A percentile compares a stretch with the other conserved stretches of the same genome.
Evolutionary conservation across 2,797 vertebrate species (phyloP).

Genomic region (Anguilla pacifica): DNA sequence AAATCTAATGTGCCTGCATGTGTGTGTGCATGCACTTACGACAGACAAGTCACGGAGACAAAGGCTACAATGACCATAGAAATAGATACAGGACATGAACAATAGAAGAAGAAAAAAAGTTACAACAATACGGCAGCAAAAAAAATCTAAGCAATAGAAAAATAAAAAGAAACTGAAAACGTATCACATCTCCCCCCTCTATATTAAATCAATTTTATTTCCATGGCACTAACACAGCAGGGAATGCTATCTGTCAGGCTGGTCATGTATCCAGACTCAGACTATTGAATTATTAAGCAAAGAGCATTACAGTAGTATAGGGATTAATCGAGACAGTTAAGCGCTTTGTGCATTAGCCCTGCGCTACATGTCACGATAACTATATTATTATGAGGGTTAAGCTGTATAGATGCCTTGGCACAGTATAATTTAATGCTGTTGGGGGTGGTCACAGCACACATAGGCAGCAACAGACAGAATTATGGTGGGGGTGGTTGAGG

Average conservation of each 20-base stretch:
- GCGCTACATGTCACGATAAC: background rate
- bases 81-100: background rate
- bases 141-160: too few relatives aligned
- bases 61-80: background rate
- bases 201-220: background rate
- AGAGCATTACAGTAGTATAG: background rate
- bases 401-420: background rate
- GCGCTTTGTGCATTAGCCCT: background rate
- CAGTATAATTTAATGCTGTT: background rate
- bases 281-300: slow-evolving; percentile 4
- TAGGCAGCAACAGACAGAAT: background rate
- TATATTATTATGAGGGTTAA: background rate
- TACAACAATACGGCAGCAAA: background rate
- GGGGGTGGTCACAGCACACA: background rate
- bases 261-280: background rate
- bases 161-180: background rate
- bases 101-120: background rate
- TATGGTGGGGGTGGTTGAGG: too few relatives aligned
- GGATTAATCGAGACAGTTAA: background rate
- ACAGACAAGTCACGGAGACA: background rate
- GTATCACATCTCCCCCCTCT: background rate
- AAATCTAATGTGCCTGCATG: background rate
- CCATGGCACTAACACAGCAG: background rate
- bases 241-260: background rate
- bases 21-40: background rate